Base-by-base conservation (phyloP, 2,797 vertebrate genomes). In the Crocidura indochinensis region DNA sequence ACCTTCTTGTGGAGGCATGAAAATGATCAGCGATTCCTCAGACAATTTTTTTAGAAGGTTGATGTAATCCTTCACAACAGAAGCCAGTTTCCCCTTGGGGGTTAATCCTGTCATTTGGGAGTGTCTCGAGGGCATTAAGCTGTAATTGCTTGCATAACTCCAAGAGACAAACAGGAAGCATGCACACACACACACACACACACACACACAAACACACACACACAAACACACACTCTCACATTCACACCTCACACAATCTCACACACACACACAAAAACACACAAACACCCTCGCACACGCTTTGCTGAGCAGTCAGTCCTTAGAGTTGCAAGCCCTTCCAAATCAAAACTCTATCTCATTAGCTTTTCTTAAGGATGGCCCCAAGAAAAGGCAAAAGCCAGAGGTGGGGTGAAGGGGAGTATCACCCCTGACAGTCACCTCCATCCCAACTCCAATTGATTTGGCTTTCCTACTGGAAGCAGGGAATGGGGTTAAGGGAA, bases 21-120 rank as follows among this genome's bases (percentile, higher is more conserved):
- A 94, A 94, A 96, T 88, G 62, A 88, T 20, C 81, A 38, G 26
- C 1, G 51, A 60, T 20, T 96, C 47, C 87, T 96, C 84, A 0
- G 53, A 95, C 96, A 82, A 88, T 85, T 92, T 83, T 94, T 97
- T 96, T 92, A 91, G 96, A 97, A 90, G 2, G 0, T 79, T 94
- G 96, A 51, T 91, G 80, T 90, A 96, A 97, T 95, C 95, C 74
- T 97, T 96, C 93, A 82, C 85, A 97, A 95, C 91, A 97, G 96
- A 94, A 97, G 95, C 90, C 80, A 24, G 26, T 75, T 93, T 95
- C 87, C 38, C 92, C 90, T 90, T 75, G 60, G 84, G 92, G 94
- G 94, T 90, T 72, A 96, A 86, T 72, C 92, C 53, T 86, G 85
- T 97, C 96, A 95, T 97, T 94, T 67, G 65, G 97, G 93, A 97